phyloP scores from a whole-genome alignment of 2,797 vertebrate genomes.

The Sebastes diaconus region DNA sequence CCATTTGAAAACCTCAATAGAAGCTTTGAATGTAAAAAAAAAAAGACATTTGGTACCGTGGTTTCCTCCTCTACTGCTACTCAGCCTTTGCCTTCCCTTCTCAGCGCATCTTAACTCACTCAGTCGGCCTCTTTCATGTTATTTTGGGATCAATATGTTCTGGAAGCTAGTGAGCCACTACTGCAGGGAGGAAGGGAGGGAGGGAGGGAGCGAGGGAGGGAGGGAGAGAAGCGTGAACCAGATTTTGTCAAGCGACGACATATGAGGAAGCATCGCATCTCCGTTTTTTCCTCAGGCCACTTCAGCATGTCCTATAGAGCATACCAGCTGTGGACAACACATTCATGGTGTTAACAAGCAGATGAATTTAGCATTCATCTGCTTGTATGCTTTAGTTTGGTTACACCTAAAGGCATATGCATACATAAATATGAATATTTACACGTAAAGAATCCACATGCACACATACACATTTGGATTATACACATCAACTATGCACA shows the following conservation, averaged over 20 bases:
- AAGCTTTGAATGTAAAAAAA: background rate
- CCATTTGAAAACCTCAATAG: background rate
- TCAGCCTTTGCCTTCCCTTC: conserved; percentile 13
- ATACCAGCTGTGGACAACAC: background rate
- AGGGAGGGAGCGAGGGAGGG: background rate
- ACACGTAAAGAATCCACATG: background rate
- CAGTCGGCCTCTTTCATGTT: conserved; percentile 76
- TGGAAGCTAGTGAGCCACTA: conserved; percentile 68
- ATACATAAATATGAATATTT: background rate
- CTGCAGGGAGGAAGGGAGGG: conserved; percentile 25
- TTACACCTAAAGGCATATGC: background rate
- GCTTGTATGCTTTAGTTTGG: background rate
- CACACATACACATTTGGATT: background rate
- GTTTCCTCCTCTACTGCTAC: conserved; percentile 21
- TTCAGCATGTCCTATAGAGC: background rate
- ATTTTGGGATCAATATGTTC: conserved; percentile 82
- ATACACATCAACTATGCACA: background rate
- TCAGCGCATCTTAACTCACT: conserved; percentile 62
- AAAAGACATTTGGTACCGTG: background rate
- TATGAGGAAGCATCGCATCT: conserved; percentile 43
- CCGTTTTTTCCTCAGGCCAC: conserved; percentile 13
- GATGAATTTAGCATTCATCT: background rate
- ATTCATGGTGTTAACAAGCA: background rate
- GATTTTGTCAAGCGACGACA: conserved; percentile 54
- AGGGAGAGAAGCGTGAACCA: conserved; percentile 54